These are phyloP conservation scores for Psittacula echo DNA, from an alignment of 2,797 vertebrate species.

Conservation along the genomic window DNA sequence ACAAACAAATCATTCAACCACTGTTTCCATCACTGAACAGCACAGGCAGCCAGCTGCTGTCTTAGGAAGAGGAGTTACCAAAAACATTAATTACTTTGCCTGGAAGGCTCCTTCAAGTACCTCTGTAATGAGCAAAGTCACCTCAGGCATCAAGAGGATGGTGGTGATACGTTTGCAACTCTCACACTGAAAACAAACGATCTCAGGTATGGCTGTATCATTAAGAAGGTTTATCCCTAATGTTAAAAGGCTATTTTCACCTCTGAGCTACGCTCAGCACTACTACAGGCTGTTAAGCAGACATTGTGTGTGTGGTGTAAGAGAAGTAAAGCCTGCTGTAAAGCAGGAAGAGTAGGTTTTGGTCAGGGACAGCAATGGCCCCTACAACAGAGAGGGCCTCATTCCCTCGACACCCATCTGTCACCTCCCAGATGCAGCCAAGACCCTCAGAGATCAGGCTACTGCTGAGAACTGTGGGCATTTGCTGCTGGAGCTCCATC, in stretches of 20 bases:
- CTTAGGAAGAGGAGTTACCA: background rate
- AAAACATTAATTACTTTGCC: background rate
- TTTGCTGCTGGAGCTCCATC: background rate
- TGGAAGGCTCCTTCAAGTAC: background rate
- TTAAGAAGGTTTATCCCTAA: background rate
- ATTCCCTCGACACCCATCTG: background rate
- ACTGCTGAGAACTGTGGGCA: background rate
- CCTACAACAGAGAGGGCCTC: background rate
- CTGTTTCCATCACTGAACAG: constrained; percentile 21
- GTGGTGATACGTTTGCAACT: background rate
- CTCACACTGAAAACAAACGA: background rate
- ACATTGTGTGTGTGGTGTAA: background rate
- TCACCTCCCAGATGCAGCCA: background rate
- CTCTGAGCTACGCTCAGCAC: background rate
- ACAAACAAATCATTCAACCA: constrained; percentile 33
- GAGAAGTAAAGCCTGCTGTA: background rate
- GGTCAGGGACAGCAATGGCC: background rate
- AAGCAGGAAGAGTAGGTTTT: background rate
- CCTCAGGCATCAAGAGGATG: background rate
- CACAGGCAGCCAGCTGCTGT: constrained; percentile 35
- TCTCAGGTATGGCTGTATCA: background rate
- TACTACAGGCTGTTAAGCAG: background rate
- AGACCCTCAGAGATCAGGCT: background rate
- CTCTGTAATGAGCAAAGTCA: background rate
- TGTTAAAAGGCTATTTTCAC: background rate